A percentile compares a stretch with the other conserved stretches of the same genome.
These are phyloP conservation scores for Elgonia sp. DNA, from an alignment of 2,888 invertebrate species.

Conservation along the genomic window DNA sequence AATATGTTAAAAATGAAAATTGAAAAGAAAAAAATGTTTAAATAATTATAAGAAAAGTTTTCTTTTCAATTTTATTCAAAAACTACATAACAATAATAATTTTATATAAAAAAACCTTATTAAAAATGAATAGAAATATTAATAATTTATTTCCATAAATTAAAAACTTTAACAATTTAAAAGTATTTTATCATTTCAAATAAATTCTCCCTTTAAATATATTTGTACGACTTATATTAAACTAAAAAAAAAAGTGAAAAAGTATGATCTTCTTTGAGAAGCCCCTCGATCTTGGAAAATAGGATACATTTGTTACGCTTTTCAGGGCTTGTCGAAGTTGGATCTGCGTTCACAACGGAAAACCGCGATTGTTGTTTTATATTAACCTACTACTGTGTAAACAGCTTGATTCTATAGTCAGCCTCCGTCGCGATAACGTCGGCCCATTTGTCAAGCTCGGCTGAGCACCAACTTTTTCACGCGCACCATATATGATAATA, in stretches of 20 bases:
- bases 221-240: neutral
- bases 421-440: slow-evolving; percentile 51
- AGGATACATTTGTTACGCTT: slow-evolving; percentile 54
- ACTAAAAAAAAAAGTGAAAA: neutral
- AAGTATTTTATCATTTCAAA: too few relatives aligned
- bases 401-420: slow-evolving; percentile 68
- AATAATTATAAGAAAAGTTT: too few relatives aligned
- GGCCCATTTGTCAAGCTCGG: slow-evolving; percentile 58
- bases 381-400: slow-evolving; percentile 65
- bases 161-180: too few relatives aligned
- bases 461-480: slow-evolving; percentile 56
- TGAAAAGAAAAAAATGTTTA: too few relatives aligned
- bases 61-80: too few relatives aligned
- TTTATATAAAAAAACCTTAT: too few relatives aligned
- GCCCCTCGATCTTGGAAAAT: slow-evolving; percentile 19
- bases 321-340: slow-evolving; percentile 54
- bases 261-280: slow-evolving; percentile 1
- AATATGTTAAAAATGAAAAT: too few relatives aligned
- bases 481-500: slow-evolving; percentile 57
- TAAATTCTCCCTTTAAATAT: too few relatives aligned
- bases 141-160: too few relatives aligned
- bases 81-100: too few relatives aligned
- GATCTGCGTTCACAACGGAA: slow-evolving; percentile 33
- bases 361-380: slow-evolving; percentile 68
- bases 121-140: too few relatives aligned